These are phyloP conservation scores for Cecropterus lyciades DNA, from an alignment of 1,140 invertebrate genomes.

Conservation along the genomic window DNA sequence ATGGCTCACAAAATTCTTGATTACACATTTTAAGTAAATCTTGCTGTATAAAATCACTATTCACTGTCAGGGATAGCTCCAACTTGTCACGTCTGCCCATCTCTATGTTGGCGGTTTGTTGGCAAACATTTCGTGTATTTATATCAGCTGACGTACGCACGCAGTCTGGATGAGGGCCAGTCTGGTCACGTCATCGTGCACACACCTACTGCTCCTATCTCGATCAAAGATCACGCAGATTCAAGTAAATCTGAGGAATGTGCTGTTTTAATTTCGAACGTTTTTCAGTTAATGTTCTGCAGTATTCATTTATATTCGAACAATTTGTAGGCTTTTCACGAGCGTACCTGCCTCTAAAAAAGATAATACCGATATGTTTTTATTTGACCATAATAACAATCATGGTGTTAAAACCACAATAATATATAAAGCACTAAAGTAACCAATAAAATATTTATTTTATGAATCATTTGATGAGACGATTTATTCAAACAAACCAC, in stretches of 20 bases:
- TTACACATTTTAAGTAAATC: neutral
- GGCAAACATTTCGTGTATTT: conserved; percentile 61
- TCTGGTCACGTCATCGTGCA: conserved; percentile 26
- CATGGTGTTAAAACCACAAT: no score
- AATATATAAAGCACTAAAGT: no score
- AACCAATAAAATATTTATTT: no score
- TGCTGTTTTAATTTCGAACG: neutral
- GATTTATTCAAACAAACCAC: no score
- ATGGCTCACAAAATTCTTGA: no score
- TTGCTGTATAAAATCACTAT: neutral
- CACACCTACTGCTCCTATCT: conserved; percentile 1
- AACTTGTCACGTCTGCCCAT: conserved; percentile 7
- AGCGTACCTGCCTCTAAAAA: no score
- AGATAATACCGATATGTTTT: no score
- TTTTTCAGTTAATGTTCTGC: neutral
- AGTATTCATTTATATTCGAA: no score
- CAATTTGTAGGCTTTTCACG: no score
- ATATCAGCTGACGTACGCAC: conserved; percentile 52
- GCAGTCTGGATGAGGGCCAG: conserved; percentile 51
- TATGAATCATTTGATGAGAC: no score
- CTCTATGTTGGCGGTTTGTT: conserved; percentile 38
- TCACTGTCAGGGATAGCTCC: conserved; percentile 18
- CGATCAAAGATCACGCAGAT: neutral
- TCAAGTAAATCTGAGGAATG: neutral
- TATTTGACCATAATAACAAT: no score